These are phyloP conservation scores for Mastomys coucha DNA, from an alignment of 2,113 vertebrate species.

Conservation along the genomic window DNA sequence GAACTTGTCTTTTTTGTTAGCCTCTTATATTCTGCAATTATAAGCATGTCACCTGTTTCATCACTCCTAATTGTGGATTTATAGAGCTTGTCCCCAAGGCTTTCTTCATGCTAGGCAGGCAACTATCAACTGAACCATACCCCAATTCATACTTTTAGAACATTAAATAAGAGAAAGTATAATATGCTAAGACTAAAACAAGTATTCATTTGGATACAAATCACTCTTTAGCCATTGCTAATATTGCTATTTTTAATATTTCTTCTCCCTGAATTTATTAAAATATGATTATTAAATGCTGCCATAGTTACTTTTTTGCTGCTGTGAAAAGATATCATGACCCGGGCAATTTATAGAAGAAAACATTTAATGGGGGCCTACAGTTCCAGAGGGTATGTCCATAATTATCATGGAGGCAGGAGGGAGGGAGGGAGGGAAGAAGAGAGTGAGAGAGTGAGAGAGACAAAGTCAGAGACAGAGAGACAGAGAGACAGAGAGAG, in stretches of 20 bases:
- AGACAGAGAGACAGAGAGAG: not conserved
- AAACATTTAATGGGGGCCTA: not conserved
- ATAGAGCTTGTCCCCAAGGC: not conserved
- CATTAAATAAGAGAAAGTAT: not conserved
- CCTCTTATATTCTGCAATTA: not conserved
- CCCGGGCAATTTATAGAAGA: not conserved
- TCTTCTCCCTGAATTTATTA: conserved; percentile 21
- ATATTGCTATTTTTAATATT: not conserved
- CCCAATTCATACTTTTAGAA: not conserved
- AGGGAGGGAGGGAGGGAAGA: not conserved
- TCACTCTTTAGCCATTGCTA: not conserved
- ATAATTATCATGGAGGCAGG: not conserved
- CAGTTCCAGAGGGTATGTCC: not conserved
- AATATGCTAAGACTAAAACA: not conserved
- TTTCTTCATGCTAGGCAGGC: not conserved
- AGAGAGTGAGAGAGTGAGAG: too few relatives aligned
- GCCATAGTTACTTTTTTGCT: not conserved
- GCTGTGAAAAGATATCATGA: not conserved
- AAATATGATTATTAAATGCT: not conserved
- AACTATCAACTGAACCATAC: not conserved
- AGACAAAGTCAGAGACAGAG: not conserved
- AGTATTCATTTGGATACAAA: not conserved
- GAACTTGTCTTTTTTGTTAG: not conserved
- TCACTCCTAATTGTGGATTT: not conserved
- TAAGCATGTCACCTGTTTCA: not conserved